These are phyloP conservation scores for Pygoscelis antarcticus DNA, from an alignment of 2,113 vertebrate genomes.

Conservation along the genomic window DNA sequence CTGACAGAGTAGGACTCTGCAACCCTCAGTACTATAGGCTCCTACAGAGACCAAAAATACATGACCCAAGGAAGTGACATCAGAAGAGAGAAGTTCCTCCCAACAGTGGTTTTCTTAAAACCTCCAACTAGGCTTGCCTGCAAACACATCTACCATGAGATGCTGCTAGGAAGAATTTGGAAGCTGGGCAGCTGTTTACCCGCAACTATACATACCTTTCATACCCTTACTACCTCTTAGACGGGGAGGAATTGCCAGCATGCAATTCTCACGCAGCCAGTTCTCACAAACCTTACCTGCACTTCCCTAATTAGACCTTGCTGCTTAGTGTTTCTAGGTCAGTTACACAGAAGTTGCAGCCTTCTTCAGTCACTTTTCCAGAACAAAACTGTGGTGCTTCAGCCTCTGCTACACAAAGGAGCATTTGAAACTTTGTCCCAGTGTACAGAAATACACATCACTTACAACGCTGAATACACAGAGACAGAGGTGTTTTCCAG, in stretches of 20 bases:
- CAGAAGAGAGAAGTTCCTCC: background rate
- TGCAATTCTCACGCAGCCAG: background rate
- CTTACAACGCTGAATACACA: background rate
- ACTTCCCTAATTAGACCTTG: background rate
- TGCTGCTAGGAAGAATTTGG: background rate
- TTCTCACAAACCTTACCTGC: background rate
- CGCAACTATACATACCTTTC: background rate
- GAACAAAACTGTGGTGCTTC: background rate
- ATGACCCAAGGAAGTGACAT: background rate
- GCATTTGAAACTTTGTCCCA: background rate
- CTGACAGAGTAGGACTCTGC: background rate
- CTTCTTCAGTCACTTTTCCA: background rate
- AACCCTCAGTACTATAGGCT: background rate
- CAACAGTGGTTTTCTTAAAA: background rate
- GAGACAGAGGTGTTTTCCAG: background rate
- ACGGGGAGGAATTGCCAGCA: background rate
- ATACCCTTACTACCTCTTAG: background rate
- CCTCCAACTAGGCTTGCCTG: background rate
- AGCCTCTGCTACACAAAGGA: background rate
- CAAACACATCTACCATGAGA: background rate
- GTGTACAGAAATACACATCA: background rate
- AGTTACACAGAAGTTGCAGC: background rate
- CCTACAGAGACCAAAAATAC: background rate
- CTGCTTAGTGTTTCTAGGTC: background rate
- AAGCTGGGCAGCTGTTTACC: background rate